Conservation (phyloP, 2,888 invertebrate genomes). For the Dyspetes luteomarginatus region DNA sequence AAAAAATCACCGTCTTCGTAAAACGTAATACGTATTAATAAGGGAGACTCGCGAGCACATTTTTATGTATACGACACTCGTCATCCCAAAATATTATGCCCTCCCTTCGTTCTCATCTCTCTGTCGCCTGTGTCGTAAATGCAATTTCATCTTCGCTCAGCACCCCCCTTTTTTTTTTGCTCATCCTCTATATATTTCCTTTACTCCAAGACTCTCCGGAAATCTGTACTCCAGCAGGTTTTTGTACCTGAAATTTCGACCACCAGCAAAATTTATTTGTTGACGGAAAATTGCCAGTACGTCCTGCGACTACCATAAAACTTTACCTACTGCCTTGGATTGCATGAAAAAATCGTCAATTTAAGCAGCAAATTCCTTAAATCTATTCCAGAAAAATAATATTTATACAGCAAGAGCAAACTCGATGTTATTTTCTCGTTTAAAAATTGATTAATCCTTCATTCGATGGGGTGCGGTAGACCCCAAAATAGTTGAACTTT, state of each 20-base stretch:
- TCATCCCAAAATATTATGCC: slow-evolving; percentile 50
- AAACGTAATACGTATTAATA: slow-evolving; percentile 77
- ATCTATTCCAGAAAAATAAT: too few species aligned
- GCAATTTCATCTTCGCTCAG: slow-evolving; percentile 61
- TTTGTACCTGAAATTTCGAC: not conserved
- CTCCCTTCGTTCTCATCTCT: not conserved
- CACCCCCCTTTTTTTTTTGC: not conserved
- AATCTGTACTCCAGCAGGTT: not conserved
- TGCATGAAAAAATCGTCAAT: too few species aligned
- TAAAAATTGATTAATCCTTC: too few species aligned
- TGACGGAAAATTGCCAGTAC: not conserved
- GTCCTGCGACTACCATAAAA: not conserved
- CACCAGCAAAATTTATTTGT: not conserved
- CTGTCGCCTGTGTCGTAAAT: slow-evolving; percentile 62
- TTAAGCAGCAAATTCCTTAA: too few species aligned
- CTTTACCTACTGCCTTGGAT: not conserved
- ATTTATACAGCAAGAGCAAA: too few species aligned
- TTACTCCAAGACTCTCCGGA: not conserved
- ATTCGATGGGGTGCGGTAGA: too few species aligned
- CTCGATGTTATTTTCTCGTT: too few species aligned
- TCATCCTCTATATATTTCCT: not conserved
- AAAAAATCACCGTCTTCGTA: slow-evolving; percentile 74
- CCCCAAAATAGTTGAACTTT: too few species aligned
- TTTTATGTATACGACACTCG: slow-evolving; percentile 39
- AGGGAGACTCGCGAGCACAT: slow-evolving; percentile 48